phyloP scores from a whole-genome alignment of 2,888 invertebrate genomes.

The Drosophila paramelanica region DNA sequence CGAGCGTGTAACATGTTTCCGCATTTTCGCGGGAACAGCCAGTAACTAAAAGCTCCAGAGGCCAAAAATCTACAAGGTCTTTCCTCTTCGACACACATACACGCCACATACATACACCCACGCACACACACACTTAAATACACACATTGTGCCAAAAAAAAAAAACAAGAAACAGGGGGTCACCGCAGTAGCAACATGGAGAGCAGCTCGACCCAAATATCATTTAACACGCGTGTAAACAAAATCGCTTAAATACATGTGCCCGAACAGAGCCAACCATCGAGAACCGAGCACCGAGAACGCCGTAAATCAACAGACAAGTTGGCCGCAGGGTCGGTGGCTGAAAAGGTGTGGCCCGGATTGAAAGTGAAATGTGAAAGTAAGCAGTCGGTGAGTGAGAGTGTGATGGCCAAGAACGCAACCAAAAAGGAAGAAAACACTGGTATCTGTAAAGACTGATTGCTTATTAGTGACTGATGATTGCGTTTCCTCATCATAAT shows the following conservation, averaged over 20 bases:
- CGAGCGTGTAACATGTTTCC: constrained; percentile 24
- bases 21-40: constrained; percentile 7
- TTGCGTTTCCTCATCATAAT: constrained; percentile 30
- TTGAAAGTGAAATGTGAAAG: constrained; percentile 22
- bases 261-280: constrained; percentile 20
- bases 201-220: constrained; percentile 46
- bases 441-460: constrained; percentile 24
- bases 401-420: constrained; percentile 3
- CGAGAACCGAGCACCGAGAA: constrained; percentile 1
- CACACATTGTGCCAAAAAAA: constrained; percentile 3
- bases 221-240: constrained; percentile 66
- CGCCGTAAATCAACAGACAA: constrained; percentile 32
- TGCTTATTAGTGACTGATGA: constrained; percentile 50
- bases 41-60: constrained; percentile 7
- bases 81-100: background rate
- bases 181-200: constrained; percentile 19
- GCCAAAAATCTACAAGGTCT: constrained; percentile 3
- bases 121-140: background rate
- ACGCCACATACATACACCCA: too few relatives aligned
- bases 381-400: background rate
- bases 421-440: background rate
- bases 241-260: constrained; percentile 51
- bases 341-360: constrained; percentile 10
- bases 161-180: background rate
- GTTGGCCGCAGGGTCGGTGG: constrained; percentile 23